phyloP scores from a whole-genome alignment of 2,888 invertebrate species.

The Drosophila antonietae region DNA sequence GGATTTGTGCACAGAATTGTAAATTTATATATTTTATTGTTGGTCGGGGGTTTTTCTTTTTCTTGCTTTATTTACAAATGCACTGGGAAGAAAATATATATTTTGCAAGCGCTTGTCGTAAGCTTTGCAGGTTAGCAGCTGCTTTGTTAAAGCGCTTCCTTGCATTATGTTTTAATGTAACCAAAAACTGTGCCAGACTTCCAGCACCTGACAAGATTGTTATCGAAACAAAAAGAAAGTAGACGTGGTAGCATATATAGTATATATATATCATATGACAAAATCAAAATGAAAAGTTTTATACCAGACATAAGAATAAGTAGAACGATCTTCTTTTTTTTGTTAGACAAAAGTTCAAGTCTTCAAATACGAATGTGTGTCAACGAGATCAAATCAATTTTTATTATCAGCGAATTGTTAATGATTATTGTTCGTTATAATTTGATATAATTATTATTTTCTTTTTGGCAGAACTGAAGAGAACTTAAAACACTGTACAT shows the following conservation, averaged over 20 bases:
- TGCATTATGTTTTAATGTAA: conserved; percentile 16
- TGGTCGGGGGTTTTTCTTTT: neutral
- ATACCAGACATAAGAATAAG: conserved; percentile 42
- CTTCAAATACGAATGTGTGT: conserved; percentile 77
- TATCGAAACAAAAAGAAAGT: conserved; percentile 5
- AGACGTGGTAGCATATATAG: neutral
- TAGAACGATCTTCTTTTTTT: conserved; percentile 37
- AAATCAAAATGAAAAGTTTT: conserved; percentile 35
- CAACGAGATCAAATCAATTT: conserved; percentile 73
- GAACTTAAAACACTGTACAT: conserved; percentile 69
- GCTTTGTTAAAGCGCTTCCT: conserved; percentile 39
- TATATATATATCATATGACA: neutral
- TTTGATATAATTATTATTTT: conserved; percentile 37
- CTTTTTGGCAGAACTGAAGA: conserved; percentile 63
- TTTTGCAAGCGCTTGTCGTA: conserved; percentile 43
- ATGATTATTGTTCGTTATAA: conserved; percentile 38
- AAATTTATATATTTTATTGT: conserved; percentile 20
- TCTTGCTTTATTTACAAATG: conserved; percentile 50
- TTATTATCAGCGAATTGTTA: conserved; percentile 66
- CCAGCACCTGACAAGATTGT: conserved; percentile 18
- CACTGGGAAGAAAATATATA: conserved; percentile 28
- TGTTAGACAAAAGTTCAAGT: conserved; percentile 58
- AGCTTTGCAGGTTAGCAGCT: conserved; percentile 62
- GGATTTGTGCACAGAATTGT: conserved; percentile 53
- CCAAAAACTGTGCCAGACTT: conserved; percentile 33